Evolutionary conservation across 2,113 vertebrate genomes (phyloP), one percentile per base, ranked within the genome.

Genomic region (Dendrocopos noguchii): DNA sequence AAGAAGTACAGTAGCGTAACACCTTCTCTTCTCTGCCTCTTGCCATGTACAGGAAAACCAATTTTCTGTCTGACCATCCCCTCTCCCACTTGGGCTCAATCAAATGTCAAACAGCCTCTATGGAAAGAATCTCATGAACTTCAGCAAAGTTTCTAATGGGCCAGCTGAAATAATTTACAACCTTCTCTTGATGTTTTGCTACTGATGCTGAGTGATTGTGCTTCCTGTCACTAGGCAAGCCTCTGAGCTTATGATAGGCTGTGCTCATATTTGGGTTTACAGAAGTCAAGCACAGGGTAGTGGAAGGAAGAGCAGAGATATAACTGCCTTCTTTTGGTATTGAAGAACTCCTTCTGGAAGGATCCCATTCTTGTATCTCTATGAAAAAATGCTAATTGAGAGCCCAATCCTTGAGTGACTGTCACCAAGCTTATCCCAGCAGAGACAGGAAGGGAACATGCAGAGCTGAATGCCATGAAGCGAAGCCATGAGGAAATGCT

Each of bases 391-490:
- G 39, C 13, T 79, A 36, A 81, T 2, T 0, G 0, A 63, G 14
- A n/a, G 7, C 17, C 12, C 14, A 34, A 22, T 10, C 65, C 46
- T 73, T 0, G 0, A 82, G 44, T 1, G 4, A 42, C 20, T 61
- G n/a, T 85, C 79, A 46, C 52, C 1, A 7, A 68, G 8, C 22
- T 86, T 68, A 34, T 53, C 55, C 71, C 81, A 81, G 11, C 25
- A 77, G 28, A 31, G 33, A n/a, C 11, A 77, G 24, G 60, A 28
- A 67, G n/a, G 15, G 29, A 73, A 61, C 73, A 5, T 66, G 39
- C 39, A 87, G 33, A 70, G 59, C n/a, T 7, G 1, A 66, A 12
- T 70, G 34, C 34, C 36, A 21, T 2, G 0, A 94, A 89, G 67
- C 6, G 67, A 82, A 73, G 18, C 28, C n/a, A 24, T n/a, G 60